phyloP scores from a whole-genome alignment of 1,140 invertebrate genomes.

The Drosophila lacteicornis region DNA sequence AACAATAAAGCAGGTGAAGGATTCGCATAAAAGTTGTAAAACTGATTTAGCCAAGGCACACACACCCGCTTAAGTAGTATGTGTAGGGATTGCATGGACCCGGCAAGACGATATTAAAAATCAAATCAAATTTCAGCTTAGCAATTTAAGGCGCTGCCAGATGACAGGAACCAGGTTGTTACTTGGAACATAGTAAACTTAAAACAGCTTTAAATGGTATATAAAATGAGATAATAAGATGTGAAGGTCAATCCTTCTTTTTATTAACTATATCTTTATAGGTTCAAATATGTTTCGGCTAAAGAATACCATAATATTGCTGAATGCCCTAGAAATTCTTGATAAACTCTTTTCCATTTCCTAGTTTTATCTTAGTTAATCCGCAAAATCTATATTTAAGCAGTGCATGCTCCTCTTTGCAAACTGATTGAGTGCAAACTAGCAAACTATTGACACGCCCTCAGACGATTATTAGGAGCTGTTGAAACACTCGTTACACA shows the following conservation, averaged over 20 bases:
- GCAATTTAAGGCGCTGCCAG: constrained; percentile 25
- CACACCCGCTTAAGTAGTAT: constrained; percentile 2
- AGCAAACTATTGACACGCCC: constrained; percentile 3
- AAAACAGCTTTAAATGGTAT: neutral
- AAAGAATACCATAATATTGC: too few species aligned
- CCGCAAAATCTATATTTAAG: neutral
- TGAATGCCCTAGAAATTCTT: neutral
- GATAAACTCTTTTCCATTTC: neutral
- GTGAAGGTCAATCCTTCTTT: neutral
- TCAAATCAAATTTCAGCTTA: constrained; percentile 71
- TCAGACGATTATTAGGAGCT: constrained; percentile 12
- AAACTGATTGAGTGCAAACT: constrained; percentile 23
- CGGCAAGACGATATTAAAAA: constrained; percentile 59
- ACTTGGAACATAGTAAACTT: constrained; percentile 2
- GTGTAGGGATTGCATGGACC: constrained; percentile 6
- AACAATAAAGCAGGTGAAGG: constrained; percentile 70
- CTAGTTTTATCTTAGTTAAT: neutral
- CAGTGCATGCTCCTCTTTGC: too few species aligned
- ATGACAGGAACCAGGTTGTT: neutral
- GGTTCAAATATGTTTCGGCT: neutral
- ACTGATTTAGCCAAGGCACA: constrained; percentile 55
- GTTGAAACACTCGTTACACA: constrained; percentile 33
- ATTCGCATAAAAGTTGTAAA: constrained; percentile 70
- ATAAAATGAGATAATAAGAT: neutral
- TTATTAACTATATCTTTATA: neutral